phyloP scores from a whole-genome alignment of 2,797 vertebrate genomes.

The Periophthalmus magnuspinnatus region DNA sequence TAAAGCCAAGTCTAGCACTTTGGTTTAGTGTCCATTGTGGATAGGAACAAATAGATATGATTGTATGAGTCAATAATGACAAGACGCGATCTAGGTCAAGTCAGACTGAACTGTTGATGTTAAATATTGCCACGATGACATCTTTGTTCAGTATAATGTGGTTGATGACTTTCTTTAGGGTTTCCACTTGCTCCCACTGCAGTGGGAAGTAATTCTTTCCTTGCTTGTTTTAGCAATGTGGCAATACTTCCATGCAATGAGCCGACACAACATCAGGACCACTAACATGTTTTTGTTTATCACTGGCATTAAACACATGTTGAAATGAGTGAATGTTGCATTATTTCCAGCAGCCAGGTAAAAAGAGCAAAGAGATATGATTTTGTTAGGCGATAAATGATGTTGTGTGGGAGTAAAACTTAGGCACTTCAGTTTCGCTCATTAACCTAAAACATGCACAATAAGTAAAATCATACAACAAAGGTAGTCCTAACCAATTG shows the following conservation, averaged over 20 bases:
- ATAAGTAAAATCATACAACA: not conserved
- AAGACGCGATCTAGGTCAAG: constrained; percentile 30
- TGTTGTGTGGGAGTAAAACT: not conserved
- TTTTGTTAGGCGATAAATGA: not conserved
- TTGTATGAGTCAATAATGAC: constrained; percentile 40
- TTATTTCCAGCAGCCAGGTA: not conserved
- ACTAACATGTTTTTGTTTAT: not conserved
- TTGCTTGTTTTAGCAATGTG: not conserved
- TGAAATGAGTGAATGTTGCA: not conserved
- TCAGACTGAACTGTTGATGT: constrained; percentile 20
- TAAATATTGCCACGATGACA: constrained; percentile 40
- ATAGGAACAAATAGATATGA: constrained; percentile 35
- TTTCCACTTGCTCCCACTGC: constrained; percentile 20
- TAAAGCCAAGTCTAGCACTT: not conserved
- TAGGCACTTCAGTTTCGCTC: not conserved
- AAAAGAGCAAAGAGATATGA: not conserved
- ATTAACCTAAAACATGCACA: not conserved
- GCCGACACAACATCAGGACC: not conserved
- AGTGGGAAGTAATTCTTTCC: constrained; percentile 4
- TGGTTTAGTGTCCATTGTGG: constrained; percentile 52
- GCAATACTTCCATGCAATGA: not conserved
- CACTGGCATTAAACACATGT: not conserved
- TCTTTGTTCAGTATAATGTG: constrained; percentile 26
- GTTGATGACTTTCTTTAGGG: constrained; percentile 25
- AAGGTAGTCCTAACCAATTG: not conserved